Percentiles rank a stretch among this genome's conserved stretches.
Evolutionary conservation across 2,888 invertebrate genomes (phyloP).

Genomic region (Eulithis testata): DNA sequence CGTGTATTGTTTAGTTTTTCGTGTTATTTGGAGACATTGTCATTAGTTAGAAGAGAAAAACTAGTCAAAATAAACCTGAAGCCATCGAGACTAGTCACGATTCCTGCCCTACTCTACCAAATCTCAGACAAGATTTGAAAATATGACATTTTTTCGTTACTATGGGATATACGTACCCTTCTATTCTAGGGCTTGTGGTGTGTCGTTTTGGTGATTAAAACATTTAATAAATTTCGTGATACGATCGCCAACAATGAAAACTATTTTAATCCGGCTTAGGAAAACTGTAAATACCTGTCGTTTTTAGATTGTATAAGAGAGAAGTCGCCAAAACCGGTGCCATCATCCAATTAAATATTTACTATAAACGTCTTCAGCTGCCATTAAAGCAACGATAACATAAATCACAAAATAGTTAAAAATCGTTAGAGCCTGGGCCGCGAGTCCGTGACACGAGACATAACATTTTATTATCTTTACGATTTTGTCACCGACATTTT

Average conservation of each 20-base stretch:
- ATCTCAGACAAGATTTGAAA: no score
- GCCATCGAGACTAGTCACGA: no score
- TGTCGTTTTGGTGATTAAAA: no score
- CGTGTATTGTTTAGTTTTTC: constrained; percentile 23
- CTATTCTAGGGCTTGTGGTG: no score
- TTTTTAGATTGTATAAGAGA: constrained; percentile 18
- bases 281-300: constrained; percentile 1
- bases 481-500: constrained; percentile 62
- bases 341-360: constrained; percentile 61
- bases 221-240: no score
- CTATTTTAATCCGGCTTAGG: not conserved
- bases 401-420: constrained; percentile 66
- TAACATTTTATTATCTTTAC: constrained; percentile 66
- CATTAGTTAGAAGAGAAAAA: constrained; percentile 6
- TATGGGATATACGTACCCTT: no score
- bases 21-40: constrained; percentile 17
- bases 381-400: constrained; percentile 61
- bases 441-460: constrained; percentile 55
- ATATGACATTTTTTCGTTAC: not conserved
- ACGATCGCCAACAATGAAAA: not conserved
- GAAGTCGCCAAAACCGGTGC: constrained; percentile 51
- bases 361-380: constrained; percentile 54
- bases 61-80: not conserved
- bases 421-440: constrained; percentile 58
- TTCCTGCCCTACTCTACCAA: no score